Evolutionary conservation across 2,113 vertebrate species (phyloP), one percentile per base, ranked within the genome.

Genomic region (Thamnaconus septentrionalis): DNA sequence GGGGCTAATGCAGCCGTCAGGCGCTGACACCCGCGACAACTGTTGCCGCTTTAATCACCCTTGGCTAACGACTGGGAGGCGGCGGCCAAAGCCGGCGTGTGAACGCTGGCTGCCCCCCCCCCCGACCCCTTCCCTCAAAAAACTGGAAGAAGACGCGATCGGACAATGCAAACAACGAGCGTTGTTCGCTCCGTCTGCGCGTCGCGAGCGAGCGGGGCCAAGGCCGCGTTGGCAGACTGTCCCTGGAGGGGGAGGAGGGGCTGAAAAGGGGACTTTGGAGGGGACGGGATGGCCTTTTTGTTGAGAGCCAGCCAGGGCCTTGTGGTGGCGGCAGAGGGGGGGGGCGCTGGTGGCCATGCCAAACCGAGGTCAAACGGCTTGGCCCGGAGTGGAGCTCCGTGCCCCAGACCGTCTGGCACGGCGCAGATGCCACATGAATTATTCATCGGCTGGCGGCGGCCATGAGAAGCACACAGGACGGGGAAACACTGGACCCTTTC

Each of bases 301-400:
- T 45, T 39, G 53, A 73, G 51, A 50, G 61, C 54, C 53, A 46
- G 82, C 73, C 73, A 60, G 41, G 61, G 47, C 63, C n/a, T 70
- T 76, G 76, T 18, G 71, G 66, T 57, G 51, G 69, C 61, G 54
- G 78, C 43, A 58, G 39, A 71, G 57, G 57, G 65, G 67, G 56
- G 57, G 44, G 59, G 31, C 64, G 66, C 41, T 46, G 56, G 69
- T 31, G 5, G 40, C 40, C 51, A 69, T 70, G 75, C 85, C 81
- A 84, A 79, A 72, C 60, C 52, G 57, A 76, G 84, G 87, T 87
- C 88, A 85, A 73, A 73, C 58, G 60, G 76, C 71, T 80, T 77
- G 73, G 60, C 75, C 51, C 46, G 53, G 41, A 72, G 52, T 44
- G 65, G 70, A 73, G 70, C 69, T 64, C 45, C 47, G 18, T 55